Evolutionary conservation across 2,113 vertebrate species (phyloP).

Genomic region (Osmerus mordax): DNA sequence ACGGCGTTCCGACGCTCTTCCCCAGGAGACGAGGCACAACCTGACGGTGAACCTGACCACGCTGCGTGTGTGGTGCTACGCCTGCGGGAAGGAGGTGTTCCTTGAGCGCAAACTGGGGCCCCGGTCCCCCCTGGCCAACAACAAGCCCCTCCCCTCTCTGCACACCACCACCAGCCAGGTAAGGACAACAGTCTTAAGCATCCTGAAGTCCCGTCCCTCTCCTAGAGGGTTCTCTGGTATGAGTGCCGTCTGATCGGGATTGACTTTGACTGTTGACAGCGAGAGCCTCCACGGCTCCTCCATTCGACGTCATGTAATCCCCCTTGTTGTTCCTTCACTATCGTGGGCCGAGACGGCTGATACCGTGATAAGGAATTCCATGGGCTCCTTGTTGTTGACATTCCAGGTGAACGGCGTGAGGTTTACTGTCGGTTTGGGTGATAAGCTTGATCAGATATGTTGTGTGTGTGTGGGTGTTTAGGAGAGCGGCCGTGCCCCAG

Average conservation of each 20-base stretch:
- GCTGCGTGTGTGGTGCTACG: slow-evolving; percentile 96
- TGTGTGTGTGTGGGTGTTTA: slow-evolving; percentile 10
- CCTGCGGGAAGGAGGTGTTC: slow-evolving; percentile 96
- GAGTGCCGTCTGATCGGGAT: no score
- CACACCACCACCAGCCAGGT: slow-evolving; percentile 77
- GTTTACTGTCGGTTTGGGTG: background rate
- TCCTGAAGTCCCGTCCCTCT: background rate
- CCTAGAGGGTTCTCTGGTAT: no score
- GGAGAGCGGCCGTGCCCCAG: slow-evolving; percentile 79
- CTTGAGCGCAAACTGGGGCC: slow-evolving; percentile 90
- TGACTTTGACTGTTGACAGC: no score
- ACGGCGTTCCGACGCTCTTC: background rate
- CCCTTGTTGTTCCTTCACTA: no score
- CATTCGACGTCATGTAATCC: no score
- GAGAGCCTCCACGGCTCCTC: no score
- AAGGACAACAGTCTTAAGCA: slow-evolving; percentile 12
- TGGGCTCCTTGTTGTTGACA: no score
- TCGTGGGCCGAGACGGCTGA: no score
- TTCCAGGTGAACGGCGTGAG: no score
- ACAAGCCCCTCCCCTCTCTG: slow-evolving; percentile 69
- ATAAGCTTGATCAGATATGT: background rate
- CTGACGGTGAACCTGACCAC: slow-evolving; percentile 97
- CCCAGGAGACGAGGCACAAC: slow-evolving; percentile 90
- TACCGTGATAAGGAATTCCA: no score
- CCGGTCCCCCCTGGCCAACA: slow-evolving; percentile 68